phyloP scores from a whole-genome alignment of 2,888 invertebrate genomes.

The Heteropelma amictum region DNA sequence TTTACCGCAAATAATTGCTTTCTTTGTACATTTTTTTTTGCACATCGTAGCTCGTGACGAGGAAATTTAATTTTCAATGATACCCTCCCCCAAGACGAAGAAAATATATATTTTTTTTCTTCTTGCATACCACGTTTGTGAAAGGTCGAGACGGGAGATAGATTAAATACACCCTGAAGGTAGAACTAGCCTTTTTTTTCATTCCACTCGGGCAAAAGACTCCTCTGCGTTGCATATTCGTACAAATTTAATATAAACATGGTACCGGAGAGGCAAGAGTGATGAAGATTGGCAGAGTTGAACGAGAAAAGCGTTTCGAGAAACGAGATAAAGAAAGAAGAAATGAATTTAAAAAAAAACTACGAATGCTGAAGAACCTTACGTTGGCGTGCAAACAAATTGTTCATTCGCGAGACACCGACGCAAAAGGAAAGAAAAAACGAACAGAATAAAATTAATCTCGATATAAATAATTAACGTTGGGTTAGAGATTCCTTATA shows the following conservation, averaged over 20 bases:
- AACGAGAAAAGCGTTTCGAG: neutral
- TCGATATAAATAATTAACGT: slow-evolving; percentile 53
- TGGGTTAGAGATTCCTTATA: slow-evolving; percentile 23
- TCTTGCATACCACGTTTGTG: too few relatives aligned
- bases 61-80: too few relatives aligned
- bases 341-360: neutral
- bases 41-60: too few relatives aligned
- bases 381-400: slow-evolving; percentile 28
- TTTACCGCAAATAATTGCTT: too few relatives aligned
- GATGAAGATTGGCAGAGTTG: slow-evolving; percentile 19
- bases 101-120: too few relatives aligned
- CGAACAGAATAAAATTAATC: slow-evolving; percentile 37
- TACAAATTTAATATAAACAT: slow-evolving; percentile 12
- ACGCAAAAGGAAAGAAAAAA: neutral
- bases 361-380: neutral
- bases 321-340: neutral
- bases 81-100: too few relatives aligned
- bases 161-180: slow-evolving; percentile 4
- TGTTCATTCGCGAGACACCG: too few relatives aligned
- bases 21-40: too few relatives aligned
- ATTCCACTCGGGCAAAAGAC: neutral
- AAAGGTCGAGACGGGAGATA: neutral
- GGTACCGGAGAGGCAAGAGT: neutral
- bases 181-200: neutral
- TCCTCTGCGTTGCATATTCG: neutral